A percentile compares a stretch with the other conserved stretches of the same genome.
These are phyloP conservation scores for Pegoplata infirma DNA, from an alignment of 2,888 invertebrate species.

Conservation along the genomic window DNA sequence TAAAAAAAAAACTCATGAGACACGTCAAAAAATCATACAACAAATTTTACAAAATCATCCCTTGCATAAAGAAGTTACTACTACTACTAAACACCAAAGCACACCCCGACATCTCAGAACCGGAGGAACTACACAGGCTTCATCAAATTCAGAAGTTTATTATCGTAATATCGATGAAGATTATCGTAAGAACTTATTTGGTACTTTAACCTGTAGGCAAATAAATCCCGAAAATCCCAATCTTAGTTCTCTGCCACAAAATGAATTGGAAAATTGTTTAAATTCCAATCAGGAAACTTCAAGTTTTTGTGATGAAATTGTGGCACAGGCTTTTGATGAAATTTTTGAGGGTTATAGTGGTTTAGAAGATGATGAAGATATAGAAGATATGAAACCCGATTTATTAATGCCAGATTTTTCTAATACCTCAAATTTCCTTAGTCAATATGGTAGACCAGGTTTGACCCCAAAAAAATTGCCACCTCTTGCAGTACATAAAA, in stretches of 20 bases:
- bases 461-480: conserved; percentile 69
- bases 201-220: conserved; percentile 64
- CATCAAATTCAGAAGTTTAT: conserved; percentile 62
- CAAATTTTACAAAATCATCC: conserved; percentile 69
- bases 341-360: conserved; percentile 74
- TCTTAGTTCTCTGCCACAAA: not conserved
- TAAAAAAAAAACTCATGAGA: conserved; percentile 76
- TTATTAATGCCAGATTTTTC: conserved; percentile 10
- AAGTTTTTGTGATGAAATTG: conserved; percentile 72
- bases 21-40: conserved; percentile 73
- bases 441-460: conserved; percentile 61
- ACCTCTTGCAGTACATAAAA: conserved; percentile 62
- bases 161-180: conserved; percentile 71
- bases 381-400: conserved; percentile 39
- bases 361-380: conserved; percentile 69
- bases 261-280: no score
- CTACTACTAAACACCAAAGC: conserved; percentile 14
- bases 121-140: conserved; percentile 66
- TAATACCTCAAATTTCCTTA: conserved; percentile 64
- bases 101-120: conserved; percentile 51
- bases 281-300: no score
- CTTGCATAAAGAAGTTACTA: conserved; percentile 57
- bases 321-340: conserved; percentile 75
- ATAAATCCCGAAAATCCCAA: not conserved
- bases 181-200: conserved; percentile 76